Evolutionary conservation across 2,797 vertebrate genomes (phyloP).

Genomic region (Babyrousa celebensis): DNA sequence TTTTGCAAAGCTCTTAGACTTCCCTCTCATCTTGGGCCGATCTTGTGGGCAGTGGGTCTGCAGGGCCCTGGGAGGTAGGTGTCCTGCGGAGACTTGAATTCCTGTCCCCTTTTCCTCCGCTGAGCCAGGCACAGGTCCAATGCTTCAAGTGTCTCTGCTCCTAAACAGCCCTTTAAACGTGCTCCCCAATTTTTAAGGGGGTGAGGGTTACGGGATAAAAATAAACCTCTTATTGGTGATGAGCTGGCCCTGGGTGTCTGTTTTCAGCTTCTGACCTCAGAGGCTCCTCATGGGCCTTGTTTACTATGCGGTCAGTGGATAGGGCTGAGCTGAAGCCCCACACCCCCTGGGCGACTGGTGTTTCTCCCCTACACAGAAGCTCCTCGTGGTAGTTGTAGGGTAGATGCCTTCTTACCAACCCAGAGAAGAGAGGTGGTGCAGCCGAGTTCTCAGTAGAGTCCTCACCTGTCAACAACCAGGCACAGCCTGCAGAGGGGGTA

Average conservation of each 20-base stretch:
- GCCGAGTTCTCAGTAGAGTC: not conserved
- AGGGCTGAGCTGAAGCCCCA: not conserved
- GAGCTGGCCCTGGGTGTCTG: not conserved
- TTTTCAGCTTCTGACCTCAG: not conserved
- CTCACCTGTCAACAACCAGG: not conserved
- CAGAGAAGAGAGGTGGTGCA: not conserved
- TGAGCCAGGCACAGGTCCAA: not conserved
- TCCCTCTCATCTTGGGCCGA: not conserved
- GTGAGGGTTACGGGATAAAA: not conserved
- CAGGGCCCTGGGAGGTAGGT: not conserved
- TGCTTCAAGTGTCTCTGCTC: not conserved
- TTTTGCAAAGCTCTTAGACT: not conserved
- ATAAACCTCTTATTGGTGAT: constrained; percentile 46
- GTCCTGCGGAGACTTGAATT: rapidly evolving
- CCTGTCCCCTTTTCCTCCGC: too few species aligned
- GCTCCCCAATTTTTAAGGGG: not conserved
- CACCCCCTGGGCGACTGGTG: not conserved
- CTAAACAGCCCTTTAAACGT: constrained; percentile 1
- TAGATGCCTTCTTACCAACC: not conserved
- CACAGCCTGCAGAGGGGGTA: rapidly evolving
- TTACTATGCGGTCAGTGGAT: not conserved
- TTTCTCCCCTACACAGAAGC: not conserved
- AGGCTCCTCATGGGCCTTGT: not conserved
- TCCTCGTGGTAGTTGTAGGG: not conserved
- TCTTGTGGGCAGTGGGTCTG: not conserved